These are phyloP conservation scores for Chionoecetes opilio DNA, from an alignment of 1,140 invertebrate species.

Conservation along the genomic window DNA sequence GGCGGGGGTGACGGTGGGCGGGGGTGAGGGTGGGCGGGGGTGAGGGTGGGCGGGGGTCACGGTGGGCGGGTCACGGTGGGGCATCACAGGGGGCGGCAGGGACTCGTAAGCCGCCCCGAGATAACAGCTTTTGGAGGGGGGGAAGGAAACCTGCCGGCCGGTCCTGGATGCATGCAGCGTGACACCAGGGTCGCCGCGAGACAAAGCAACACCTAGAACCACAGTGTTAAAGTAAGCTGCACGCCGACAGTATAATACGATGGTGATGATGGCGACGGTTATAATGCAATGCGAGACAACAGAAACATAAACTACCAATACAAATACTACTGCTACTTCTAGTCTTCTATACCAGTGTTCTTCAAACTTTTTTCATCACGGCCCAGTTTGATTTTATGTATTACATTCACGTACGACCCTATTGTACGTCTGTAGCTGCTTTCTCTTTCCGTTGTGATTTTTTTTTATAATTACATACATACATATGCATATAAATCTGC, in stretches of 20 bases:
- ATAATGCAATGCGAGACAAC: no score
- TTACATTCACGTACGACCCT: no score
- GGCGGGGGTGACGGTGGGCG: background rate
- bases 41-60: background rate
- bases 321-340: background rate
- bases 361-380: no score
- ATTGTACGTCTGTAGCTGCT: no score
- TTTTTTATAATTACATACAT: no score
- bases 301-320: background rate
- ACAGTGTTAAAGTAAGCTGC: background rate
- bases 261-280: background rate
- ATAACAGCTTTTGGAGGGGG: conserved; percentile 33
- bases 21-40: background rate
- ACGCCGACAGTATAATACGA: no score
- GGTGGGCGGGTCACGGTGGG: background rate
- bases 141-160: background rate
- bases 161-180: conserved; percentile 1
- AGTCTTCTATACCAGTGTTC: no score
- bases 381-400: no score
- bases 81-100: background rate
- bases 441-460: no score
- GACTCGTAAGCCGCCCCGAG: background rate
- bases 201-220: background rate
- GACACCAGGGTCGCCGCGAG: background rate
- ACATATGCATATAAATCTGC: no score